phyloP scores from a whole-genome alignment of 1,140 invertebrate species.

The Onthophagus taurus region DNA sequence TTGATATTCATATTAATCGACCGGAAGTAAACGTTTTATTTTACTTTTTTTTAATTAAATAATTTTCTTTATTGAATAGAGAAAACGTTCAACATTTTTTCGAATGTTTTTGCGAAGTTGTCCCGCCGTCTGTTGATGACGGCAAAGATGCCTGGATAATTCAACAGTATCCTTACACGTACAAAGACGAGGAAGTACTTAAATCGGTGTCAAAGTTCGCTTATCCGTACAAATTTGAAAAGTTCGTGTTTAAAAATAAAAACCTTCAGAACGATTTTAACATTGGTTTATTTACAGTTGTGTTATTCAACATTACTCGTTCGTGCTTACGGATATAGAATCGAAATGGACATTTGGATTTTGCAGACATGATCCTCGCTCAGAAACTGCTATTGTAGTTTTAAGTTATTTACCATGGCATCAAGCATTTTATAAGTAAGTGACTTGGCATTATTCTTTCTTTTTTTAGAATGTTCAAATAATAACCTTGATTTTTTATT shows the following conservation, averaged over 20 bases:
- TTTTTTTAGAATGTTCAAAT: not conserved
- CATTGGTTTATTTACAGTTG: constrained; percentile 43
- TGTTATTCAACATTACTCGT: constrained; percentile 78
- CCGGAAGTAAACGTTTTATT: not conserved
- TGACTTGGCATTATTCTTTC: constrained; percentile 24
- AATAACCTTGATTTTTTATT: constrained; percentile 1
- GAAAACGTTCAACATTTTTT: constrained; percentile 70
- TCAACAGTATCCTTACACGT: constrained; percentile 66
- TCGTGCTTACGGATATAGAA: constrained; percentile 86
- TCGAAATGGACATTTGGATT: constrained; percentile 95
- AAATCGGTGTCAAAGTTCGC: constrained; percentile 76
- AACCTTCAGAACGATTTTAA: constrained; percentile 6
- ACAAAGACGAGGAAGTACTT: constrained; percentile 65
- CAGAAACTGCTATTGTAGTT: constrained; percentile 65
- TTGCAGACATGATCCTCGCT: constrained; percentile 81
- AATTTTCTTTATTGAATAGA: constrained; percentile 38
- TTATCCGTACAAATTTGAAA: constrained; percentile 72
- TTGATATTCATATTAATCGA: not conserved
- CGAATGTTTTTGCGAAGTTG: constrained; percentile 77
- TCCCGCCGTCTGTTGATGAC: constrained; percentile 50
- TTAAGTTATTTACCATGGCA: constrained; percentile 89
- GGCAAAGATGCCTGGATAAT: constrained; percentile 59
- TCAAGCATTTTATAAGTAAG: constrained; percentile 85
- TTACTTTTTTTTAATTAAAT: constrained; percentile 32
- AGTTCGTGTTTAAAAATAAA: constrained; percentile 47